Evolutionary conservation across 2,113 vertebrate species (phyloP), one percentile per base, ranked within the genome.

Genomic region (Nothoprocta perdicaria): DNA sequence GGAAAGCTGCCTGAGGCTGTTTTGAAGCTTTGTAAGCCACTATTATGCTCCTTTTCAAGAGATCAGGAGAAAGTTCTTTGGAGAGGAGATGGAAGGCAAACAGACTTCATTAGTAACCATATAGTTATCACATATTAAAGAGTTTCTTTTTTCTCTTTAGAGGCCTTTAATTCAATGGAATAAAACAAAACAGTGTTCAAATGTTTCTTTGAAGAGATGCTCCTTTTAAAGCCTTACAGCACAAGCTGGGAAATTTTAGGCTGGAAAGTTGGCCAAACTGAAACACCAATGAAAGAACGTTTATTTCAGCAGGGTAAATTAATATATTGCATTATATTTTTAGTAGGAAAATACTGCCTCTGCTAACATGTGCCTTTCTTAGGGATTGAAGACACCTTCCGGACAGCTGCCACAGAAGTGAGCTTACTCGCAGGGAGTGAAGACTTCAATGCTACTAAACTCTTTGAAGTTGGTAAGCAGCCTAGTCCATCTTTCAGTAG

Each of bases 331-430:
- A 74, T 73, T 77, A 75, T 95, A 83, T 69, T 82, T 93, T 65
- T 27, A 6, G 3, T n/a, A 58, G 41, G 33, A 38, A 12, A 71
- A 38, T 7, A 13, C 10, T 45, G 35, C 9, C 38, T 14, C 11
- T 33, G 12, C 91, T 94, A 69, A 83, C 88, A 46, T 0, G 7
- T 94, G 92, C 97, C 89, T 97, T 76, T 94, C 52, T 40, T 93
- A 99, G 99, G 99, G 92, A 99, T 99, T 17, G 99, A 99, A 97
- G 99, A 99, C 72, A 98, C 99, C 85, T 99, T 99, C 97, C 98
- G 98, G 97, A 99, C 99, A 18, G 99, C 99, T 17, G 98, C 99
- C 85, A 99, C 99, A 1, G 99, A 99, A 98, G 98, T 99, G 88
- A 99, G 99, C 82, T 97, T 99, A 60, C 98, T 99, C 11, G 98